phyloP scores from a whole-genome alignment of 1,140 invertebrate genomes.

The Conus betulinus region DNA sequence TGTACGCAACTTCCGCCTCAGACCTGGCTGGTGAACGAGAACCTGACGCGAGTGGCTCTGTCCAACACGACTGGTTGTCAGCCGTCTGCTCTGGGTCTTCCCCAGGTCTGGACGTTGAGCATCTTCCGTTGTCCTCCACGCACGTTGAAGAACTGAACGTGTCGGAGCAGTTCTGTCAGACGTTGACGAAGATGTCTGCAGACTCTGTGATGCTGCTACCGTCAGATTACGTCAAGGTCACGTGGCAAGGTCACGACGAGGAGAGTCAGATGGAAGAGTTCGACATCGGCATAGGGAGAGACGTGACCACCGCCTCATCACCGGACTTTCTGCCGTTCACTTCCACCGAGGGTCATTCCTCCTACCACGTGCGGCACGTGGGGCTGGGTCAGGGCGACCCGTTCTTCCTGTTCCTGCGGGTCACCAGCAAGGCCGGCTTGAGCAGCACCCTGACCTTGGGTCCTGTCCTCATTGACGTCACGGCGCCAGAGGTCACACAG shows the following conservation, averaged over 20 bases:
- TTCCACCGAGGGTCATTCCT: conserved; percentile 29
- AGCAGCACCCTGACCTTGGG: conserved; percentile 38
- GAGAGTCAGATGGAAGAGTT: conserved; percentile 49
- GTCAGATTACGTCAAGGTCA: conserved; percentile 36
- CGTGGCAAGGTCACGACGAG: conserved; percentile 38
- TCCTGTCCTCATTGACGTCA: conserved; percentile 57
- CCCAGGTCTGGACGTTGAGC: background rate
- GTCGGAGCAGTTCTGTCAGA: conserved; percentile 28
- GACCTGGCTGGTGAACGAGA: conserved; percentile 44
- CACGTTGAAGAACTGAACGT: conserved; percentile 18
- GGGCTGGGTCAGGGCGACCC: conserved; percentile 43
- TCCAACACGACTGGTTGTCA: conserved; percentile 5
- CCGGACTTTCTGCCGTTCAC: conserved; percentile 43
- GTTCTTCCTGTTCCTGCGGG: conserved; percentile 51
- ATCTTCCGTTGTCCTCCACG: conserved; percentile 6
- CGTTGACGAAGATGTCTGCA: background rate
- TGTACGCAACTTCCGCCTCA: conserved; percentile 31
- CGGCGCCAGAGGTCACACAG: conserved; percentile 42
- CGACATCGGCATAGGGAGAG: conserved; percentile 42
- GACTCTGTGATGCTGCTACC: conserved; percentile 40
- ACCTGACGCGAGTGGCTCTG: conserved; percentile 41
- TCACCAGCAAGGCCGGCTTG: conserved; percentile 52
- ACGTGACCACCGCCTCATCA: conserved; percentile 16
- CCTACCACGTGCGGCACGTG: conserved; percentile 41
- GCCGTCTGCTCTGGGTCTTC: background rate